Evolutionary conservation across 2,888 invertebrate genomes (phyloP).

Genomic region (Dioctria rufipes): DNA sequence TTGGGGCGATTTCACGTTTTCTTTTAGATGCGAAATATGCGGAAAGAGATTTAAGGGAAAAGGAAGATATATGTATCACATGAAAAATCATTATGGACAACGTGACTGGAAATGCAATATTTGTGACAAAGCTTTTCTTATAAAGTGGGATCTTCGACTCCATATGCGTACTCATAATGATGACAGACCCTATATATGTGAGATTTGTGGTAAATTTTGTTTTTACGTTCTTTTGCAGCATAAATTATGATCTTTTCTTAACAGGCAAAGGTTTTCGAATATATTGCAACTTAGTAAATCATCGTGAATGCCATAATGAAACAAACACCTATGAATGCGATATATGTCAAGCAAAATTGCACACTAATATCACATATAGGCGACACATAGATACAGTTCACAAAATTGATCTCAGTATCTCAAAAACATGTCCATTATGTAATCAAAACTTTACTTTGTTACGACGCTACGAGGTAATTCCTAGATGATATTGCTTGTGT

Average conservation of each 20-base stretch:
- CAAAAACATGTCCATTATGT: slow-evolving; percentile 14
- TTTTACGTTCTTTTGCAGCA: too few species aligned
- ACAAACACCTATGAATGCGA: slow-evolving; percentile 21
- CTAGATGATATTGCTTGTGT: background rate
- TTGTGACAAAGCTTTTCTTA: slow-evolving; percentile 16
- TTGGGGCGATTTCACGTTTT: background rate
- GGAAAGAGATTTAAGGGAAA: slow-evolving; percentile 19
- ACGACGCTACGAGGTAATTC: slow-evolving; percentile 20
- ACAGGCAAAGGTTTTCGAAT: slow-evolving; percentile 9
- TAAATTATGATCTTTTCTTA: too few species aligned
- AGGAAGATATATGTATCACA: slow-evolving; percentile 18
- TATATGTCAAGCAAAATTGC: slow-evolving; percentile 1
- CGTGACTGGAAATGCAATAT: slow-evolving; percentile 3
- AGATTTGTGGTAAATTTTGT: slow-evolving; percentile 6
- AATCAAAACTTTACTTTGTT: slow-evolving; percentile 17
- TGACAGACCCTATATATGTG: slow-evolving; percentile 17
- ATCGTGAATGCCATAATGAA: slow-evolving; percentile 9
- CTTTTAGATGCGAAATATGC: slow-evolving; percentile 7
- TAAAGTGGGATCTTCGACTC: slow-evolving; percentile 8
- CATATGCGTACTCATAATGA: slow-evolving; percentile 11
- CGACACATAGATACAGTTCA: slow-evolving; percentile 15
- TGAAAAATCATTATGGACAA: slow-evolving; percentile 23
- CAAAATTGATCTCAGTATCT: slow-evolving; percentile 3
- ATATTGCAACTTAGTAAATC: slow-evolving; percentile 7
- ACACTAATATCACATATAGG: background rate